Base-by-base conservation (phyloP, 2,113 vertebrate species). In the Syrrhaptes paradoxus region DNA sequence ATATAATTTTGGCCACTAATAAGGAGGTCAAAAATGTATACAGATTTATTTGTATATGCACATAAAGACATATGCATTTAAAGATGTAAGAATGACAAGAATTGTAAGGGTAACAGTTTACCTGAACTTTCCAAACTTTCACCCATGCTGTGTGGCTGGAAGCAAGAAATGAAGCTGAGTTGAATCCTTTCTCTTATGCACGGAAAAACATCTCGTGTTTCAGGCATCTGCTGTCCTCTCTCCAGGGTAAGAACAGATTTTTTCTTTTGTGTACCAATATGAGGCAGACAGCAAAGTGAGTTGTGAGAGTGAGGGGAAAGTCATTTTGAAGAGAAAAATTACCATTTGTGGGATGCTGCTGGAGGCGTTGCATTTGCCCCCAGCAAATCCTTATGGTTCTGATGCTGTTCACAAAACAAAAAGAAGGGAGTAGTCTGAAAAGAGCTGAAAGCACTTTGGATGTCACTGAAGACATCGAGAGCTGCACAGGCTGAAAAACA, bases 61-160 rank as follows among this genome's bases (percentile, higher is more conserved):
- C 32, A n/a, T 45, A 26, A 55, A 83, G 16, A 10, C 38, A 57
- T 3, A 32, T 29, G 43, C 29, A 5, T 48, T 51, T 59, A 7
- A 13, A 72, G 38, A 17, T 11, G 26, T 17, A 18, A n/a, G 66
- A 63, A 38, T 29, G 18, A 29, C 17, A 32, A 0, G 0, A 78
- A 38, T 52, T 72, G 8, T 45, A 24, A 58, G 4, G 29, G 38
- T 59, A 58, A 63, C 31, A 41, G 19, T 34, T 94, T 57, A 36
- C 38, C 48, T 51, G 85, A 84, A 46, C 57, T 78, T 59, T 59
- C 58, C 43, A 55, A 55, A 38, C 43, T 82, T 43, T 63, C 38
- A 32, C 34, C 20, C 2, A 0, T 4, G 3, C 80, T 59, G 2
- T 41, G 43, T 58, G 48, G 17, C n/a, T 51, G 52, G 46, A 32